These are phyloP conservation scores for Sinelater perroti DNA, from an alignment of 2,888 invertebrate species.

Conservation along the genomic window DNA sequence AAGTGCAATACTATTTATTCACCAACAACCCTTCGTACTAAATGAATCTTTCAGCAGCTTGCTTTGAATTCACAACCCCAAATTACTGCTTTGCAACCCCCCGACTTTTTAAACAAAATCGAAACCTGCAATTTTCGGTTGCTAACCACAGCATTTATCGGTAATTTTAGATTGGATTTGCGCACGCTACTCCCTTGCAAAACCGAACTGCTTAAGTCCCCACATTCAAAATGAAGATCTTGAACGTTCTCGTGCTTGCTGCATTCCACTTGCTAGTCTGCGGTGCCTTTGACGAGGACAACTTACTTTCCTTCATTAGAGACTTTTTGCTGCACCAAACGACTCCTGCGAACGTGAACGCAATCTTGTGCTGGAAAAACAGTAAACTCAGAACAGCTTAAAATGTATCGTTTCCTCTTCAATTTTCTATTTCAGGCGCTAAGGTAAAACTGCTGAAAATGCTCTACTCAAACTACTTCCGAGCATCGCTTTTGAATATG, in stretches of 20 bases:
- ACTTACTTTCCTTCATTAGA: slow-evolving; percentile 7
- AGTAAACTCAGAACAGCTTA: slow-evolving; percentile 36
- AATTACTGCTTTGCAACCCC: too few species aligned
- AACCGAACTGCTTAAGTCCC: too few species aligned
- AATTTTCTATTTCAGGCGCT: not conserved
- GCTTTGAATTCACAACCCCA: too few species aligned
- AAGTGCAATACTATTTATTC: too few species aligned
- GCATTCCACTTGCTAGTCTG: not conserved
- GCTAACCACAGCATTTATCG: too few species aligned
- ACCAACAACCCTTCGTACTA: too few species aligned
- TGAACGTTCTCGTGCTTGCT: not conserved
- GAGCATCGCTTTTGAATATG: not conserved
- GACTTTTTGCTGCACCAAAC: slow-evolving; percentile 43
- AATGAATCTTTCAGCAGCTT: too few species aligned
- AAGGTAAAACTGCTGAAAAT: not conserved
- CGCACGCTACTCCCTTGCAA: too few species aligned
- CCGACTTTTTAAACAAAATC: too few species aligned
- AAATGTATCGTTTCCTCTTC: not conserved
- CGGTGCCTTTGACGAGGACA: not conserved
- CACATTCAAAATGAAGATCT: slow-evolving; percentile 2
- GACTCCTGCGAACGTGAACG: slow-evolving; percentile 40
- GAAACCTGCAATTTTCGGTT: too few species aligned
- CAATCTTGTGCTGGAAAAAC: slow-evolving; percentile 47
- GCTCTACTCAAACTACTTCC: not conserved
- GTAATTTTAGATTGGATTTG: too few species aligned